Evolutionary conservation across 1,140 invertebrate genomes (phyloP), one percentile per base, ranked within the genome.

Genomic region (Solen grandis): DNA sequence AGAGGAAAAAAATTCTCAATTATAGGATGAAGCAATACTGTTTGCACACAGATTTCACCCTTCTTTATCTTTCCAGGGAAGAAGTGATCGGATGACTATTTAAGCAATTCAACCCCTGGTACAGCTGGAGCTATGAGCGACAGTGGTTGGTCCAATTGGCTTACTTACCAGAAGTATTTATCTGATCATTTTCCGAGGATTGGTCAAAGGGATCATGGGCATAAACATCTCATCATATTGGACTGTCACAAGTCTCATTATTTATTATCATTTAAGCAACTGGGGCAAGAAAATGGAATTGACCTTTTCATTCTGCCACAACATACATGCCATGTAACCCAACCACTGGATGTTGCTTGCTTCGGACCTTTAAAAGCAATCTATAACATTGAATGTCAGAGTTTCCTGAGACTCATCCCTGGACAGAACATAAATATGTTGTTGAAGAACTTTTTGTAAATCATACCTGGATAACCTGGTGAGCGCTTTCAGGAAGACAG

Each of bases 171-270:
- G 10, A 63, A 31, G n/a, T 73, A 41, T 29, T 29, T 41, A 33
- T 14, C 31, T 13, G 33, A 41, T 38, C 72, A 74, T 29, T 62
- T 74, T 19, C 22, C 31, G 25, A 74, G 63, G 33, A 31, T 22
- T 74, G 52, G 54, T 3, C 29, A 31, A 16, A 55, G n/a, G n/a
- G n/a, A n/a, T n/a, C n/a, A n/a, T n/a, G n/a, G n/a, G n/a, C 27
- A 66, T 16, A 31, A 38, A 14, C 36, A 35, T 10, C 3, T 65
- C 27, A 66, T 76, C 19, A 33, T 76, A 22, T 65, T 65, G 65
- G 74, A 76, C 66, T 60, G 74, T 35, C 74, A 77, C 5, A 77
- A 76, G 19, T 65, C 25, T 19, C 59, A n/a, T n/a, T n/a, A n/a
- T n/a, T n/a, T n/a, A 76, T 63, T 66, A 2, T n/a, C 29, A 2